Conservation (phyloP, 1,140 invertebrate species). For the Dendrolimus kikuchii region DNA sequence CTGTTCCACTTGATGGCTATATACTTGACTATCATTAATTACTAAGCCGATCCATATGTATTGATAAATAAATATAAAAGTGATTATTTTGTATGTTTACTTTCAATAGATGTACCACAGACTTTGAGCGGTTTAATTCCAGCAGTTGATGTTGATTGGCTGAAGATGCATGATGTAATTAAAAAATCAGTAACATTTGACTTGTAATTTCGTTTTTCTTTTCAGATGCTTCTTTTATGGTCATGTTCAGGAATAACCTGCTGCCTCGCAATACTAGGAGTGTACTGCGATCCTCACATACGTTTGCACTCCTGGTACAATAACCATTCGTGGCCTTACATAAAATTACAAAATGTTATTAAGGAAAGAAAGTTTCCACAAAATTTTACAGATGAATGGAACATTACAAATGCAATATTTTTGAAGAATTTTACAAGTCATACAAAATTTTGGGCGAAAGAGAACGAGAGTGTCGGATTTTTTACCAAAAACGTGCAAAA, state of each 20-base stretch:
- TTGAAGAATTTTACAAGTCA: conserved; percentile 24
- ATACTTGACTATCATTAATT: too few relatives aligned
- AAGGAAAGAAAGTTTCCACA: conserved; percentile 29
- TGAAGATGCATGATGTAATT: too few relatives aligned
- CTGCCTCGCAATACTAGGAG: conserved; percentile 45
- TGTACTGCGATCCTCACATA: conserved; percentile 56
- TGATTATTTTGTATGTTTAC: too few relatives aligned
- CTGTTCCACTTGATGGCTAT: too few relatives aligned
- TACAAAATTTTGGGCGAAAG: conserved; percentile 25
- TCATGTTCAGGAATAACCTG: conserved; percentile 58
- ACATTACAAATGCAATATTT: conserved; percentile 2
- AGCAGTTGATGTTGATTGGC: too few relatives aligned
- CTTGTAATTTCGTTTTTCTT: conserved; percentile 15
- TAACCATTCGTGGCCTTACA: conserved; percentile 40
- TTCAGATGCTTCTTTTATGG: conserved; percentile 52
- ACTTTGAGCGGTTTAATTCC: too few relatives aligned
- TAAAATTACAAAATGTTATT: conserved; percentile 16
- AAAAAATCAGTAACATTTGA: too few relatives aligned
- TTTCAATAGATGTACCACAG: too few relatives aligned
- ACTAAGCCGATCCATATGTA: too few relatives aligned
- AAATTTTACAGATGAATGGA: conserved; percentile 5
- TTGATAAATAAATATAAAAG: too few relatives aligned
- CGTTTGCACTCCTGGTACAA: conserved; percentile 46
- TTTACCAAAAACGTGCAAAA: conserved; percentile 6
- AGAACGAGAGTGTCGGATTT: conserved; percentile 3